Evolutionary conservation across 2,888 invertebrate species (phyloP).

Genomic region (Ceraclea dissimilis): DNA sequence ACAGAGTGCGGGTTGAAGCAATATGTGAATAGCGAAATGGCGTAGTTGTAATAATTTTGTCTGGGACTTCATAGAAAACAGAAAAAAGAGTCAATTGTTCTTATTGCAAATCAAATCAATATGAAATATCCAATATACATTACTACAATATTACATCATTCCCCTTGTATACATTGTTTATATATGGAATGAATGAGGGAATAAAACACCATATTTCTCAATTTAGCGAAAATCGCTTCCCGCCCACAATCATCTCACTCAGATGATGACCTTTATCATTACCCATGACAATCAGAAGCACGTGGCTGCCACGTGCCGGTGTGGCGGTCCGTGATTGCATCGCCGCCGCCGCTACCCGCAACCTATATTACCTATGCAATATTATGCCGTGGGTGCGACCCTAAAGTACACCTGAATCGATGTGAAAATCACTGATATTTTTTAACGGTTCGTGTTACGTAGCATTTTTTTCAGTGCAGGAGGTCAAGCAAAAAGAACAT

Average conservation of each 20-base stretch:
- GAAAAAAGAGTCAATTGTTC: no score
- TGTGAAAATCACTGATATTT: not conserved
- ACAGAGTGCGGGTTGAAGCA: no score
- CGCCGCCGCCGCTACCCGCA: not conserved
- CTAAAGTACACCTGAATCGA: not conserved
- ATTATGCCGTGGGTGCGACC: not conserved
- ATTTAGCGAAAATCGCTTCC: not conserved
- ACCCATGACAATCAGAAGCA: constrained; percentile 19
- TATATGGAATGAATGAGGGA: not conserved
- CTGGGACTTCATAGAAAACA: no score
- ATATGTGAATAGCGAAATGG: no score
- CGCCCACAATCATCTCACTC: not conserved
- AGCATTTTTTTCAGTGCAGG: no score
- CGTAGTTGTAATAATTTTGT: no score
- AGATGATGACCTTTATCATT: constrained; percentile 7
- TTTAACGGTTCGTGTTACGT: no score
- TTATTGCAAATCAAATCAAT: no score
- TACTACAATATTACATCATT: no score
- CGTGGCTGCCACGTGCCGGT: constrained; percentile 17
- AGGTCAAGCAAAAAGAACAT: no score
- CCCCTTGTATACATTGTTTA: no score
- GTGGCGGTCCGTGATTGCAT: constrained; percentile 3
- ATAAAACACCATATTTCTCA: constrained; percentile 1
- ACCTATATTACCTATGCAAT: not conserved
- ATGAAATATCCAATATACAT: no score